These are phyloP conservation scores for Zosterops pallidus DNA, from an alignment of 2,113 vertebrate species.

Conservation along the genomic window DNA sequence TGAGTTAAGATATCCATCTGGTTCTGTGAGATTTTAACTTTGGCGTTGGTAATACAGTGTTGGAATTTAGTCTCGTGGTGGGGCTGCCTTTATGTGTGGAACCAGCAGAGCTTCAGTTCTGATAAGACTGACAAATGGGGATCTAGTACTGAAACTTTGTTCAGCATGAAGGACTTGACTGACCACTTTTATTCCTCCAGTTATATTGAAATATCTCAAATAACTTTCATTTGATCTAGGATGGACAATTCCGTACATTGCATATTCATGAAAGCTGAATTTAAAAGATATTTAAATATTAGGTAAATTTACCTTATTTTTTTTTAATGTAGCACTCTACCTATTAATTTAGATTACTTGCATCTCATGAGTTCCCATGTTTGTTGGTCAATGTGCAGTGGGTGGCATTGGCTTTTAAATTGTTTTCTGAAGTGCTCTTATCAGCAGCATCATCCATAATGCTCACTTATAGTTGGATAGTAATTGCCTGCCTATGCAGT, in stretches of 20 bases:
- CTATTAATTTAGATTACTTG: neutral
- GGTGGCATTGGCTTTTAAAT: neutral
- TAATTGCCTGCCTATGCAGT: slow-evolving; percentile 43
- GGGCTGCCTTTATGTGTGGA: neutral
- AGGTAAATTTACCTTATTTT: neutral
- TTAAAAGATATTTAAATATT: neutral
- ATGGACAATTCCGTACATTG: neutral
- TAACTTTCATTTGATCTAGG: neutral
- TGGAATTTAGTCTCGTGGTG: neutral
- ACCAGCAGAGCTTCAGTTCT: neutral
- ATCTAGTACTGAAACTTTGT: neutral
- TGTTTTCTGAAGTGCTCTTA: slow-evolving; percentile 4
- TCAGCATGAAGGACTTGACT: neutral
- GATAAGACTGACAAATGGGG: neutral
- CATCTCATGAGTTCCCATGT: neutral
- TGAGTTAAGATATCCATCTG: neutral
- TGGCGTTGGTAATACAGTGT: neutral
- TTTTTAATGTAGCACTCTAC: neutral
- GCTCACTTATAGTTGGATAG: neutral
- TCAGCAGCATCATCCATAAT: neutral
- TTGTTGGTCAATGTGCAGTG: neutral
- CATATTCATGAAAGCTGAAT: neutral
- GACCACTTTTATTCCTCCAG: neutral
- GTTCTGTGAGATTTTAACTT: neutral
- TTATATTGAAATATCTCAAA: neutral